Percentiles rank a stretch among this genome's conserved stretches.
These are phyloP conservation scores for Carassius auratus DNA, from an alignment of 2,113 vertebrate species.

Conservation along the genomic window DNA sequence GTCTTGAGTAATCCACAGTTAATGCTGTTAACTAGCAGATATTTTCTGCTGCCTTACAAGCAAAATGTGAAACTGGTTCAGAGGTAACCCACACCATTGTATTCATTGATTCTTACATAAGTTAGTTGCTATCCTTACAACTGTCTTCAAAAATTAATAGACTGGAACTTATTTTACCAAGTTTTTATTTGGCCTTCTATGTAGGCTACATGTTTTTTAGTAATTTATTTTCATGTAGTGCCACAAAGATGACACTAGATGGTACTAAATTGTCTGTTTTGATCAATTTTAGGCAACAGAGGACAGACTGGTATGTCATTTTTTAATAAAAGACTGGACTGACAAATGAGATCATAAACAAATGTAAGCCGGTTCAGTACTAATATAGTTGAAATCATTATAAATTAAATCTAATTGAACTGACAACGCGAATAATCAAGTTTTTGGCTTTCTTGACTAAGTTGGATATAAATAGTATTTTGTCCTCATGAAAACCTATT, in stretches of 20 bases:
- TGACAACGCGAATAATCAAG: not conserved
- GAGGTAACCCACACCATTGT: not conserved
- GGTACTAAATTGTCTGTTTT: slow-evolving; percentile 47
- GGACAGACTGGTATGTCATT: not conserved
- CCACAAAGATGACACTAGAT: slow-evolving; percentile 51
- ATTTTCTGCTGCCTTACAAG: not conserved
- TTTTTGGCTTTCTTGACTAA: not conserved
- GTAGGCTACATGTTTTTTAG: too few relatives aligned
- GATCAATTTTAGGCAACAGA: not conserved
- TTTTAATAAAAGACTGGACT: not conserved
- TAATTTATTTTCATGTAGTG: slow-evolving; percentile 31
- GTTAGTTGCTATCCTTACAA: not conserved
- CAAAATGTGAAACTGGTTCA: not conserved
- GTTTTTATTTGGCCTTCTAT: not conserved
- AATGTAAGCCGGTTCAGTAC: not conserved
- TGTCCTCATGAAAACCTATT: not conserved
- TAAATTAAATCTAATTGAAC: not conserved
- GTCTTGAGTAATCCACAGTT: not conserved
- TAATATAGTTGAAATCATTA: not conserved
- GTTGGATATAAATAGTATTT: not conserved
- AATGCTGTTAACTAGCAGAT: not conserved
- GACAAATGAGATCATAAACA: not conserved
- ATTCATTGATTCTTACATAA: not conserved
- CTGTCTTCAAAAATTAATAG: not conserved
- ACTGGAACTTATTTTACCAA: not conserved